Conservation (phyloP, 2,797 vertebrate genomes). For the Gephyroberyx darwinii region DNA sequence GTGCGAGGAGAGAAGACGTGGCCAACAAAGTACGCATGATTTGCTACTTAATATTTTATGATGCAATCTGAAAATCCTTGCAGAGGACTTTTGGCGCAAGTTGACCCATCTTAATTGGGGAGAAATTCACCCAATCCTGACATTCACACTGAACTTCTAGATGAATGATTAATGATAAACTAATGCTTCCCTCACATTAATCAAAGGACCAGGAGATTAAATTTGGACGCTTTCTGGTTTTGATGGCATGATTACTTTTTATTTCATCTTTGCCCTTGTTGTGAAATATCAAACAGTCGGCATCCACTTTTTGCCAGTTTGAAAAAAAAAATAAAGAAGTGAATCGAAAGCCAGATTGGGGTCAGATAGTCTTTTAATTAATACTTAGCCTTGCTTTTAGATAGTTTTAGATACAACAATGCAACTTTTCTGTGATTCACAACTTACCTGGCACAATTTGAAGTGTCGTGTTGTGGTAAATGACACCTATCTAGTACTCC, state of each 20-base stretch:
- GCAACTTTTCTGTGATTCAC: not conserved
- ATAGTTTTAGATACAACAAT: too few relatives aligned
- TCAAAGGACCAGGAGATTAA: slow-evolving; percentile 61
- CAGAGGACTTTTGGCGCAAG: slow-evolving; percentile 36
- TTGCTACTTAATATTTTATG: slow-evolving; percentile 71
- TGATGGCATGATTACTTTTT: slow-evolving; percentile 48
- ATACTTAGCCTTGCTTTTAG: not conserved
- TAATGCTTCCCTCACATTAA: slow-evolving; percentile 67
- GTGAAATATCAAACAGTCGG: slow-evolving; percentile 31
- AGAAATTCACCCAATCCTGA: slow-evolving; percentile 54
- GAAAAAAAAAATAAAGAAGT: slow-evolving; percentile 15
- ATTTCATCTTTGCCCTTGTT: not conserved
- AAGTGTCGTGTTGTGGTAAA: too few relatives aligned
- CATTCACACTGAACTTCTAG: slow-evolving; percentile 51
- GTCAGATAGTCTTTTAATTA: slow-evolving; percentile 23
- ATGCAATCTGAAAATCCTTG: slow-evolving; percentile 65
- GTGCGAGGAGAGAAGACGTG: slow-evolving; percentile 17
- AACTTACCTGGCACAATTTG: not conserved
- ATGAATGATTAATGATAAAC: slow-evolving; percentile 72
- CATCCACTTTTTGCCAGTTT: slow-evolving; percentile 16
- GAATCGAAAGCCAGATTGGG: slow-evolving; percentile 20
- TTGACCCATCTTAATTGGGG: slow-evolving; percentile 54
- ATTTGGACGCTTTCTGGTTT: slow-evolving; percentile 47
- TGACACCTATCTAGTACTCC: too few relatives aligned
- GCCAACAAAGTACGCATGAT: slow-evolving; percentile 44